Conservation (phyloP, 1,140 invertebrate species). For the Eupristina koningsbergeri region DNA sequence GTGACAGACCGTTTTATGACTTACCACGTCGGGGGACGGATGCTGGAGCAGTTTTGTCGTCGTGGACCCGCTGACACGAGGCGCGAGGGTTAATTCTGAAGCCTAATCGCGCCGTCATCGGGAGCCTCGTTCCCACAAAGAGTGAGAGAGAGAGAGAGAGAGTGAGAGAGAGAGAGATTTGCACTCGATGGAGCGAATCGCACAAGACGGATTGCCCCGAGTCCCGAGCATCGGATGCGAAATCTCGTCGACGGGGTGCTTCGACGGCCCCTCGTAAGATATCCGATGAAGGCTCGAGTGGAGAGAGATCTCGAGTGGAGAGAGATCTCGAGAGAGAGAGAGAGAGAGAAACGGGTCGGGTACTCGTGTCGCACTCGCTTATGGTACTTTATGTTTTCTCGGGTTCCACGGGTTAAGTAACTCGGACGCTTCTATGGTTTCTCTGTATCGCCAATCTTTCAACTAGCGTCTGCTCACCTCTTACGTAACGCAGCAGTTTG, state of each 20-base stretch:
- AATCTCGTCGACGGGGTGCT: not conserved
- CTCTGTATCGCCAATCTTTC: not conserved
- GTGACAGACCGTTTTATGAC: conserved; percentile 25
- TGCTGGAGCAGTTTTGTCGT: too few relatives aligned
- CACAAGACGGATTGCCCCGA: conserved; percentile 34
- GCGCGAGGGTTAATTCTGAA: conserved; percentile 37
- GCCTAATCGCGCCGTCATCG: conserved; percentile 42
- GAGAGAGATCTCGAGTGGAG: too few relatives aligned
- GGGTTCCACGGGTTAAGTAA: not conserved
- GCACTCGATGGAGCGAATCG: conserved; percentile 22
- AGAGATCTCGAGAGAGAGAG: not conserved
- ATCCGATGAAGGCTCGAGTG: not conserved
- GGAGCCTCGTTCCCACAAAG: not conserved
- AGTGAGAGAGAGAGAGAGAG: too few relatives aligned
- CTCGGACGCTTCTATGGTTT: not conserved
- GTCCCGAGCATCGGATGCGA: not conserved
- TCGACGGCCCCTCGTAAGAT: not conserved
- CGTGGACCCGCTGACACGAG: conserved; percentile 9
- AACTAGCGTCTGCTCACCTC: too few relatives aligned
- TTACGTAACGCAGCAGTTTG: not conserved
- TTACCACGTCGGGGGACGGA: not conserved
- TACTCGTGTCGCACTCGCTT: not conserved
- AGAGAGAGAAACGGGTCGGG: not conserved
- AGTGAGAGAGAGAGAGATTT: too few relatives aligned
- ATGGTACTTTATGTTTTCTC: not conserved